phyloP scores from a whole-genome alignment of 2,113 vertebrate genomes.

The Chlorocebus sabaeus region DNA sequence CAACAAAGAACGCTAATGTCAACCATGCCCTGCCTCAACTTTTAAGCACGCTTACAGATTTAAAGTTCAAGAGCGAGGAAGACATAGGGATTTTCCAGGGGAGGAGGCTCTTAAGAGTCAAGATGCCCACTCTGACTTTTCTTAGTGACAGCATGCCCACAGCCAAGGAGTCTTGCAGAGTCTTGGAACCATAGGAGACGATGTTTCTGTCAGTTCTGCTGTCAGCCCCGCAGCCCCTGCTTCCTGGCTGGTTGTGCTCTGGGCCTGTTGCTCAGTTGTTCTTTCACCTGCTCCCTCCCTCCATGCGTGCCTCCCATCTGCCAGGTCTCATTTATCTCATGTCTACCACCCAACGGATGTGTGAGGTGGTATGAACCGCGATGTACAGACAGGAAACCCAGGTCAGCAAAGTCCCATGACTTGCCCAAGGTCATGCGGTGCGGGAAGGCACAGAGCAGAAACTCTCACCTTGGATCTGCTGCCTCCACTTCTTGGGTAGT shows the following conservation, averaged over 20 bases:
- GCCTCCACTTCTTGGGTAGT: neutral
- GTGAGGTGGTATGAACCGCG: neutral
- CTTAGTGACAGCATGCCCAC: neutral
- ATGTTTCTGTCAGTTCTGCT: neutral
- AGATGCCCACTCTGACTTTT: neutral
- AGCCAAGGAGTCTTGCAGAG: neutral
- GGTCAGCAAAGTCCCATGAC: neutral
- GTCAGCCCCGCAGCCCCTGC: neutral
- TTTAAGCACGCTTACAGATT: neutral
- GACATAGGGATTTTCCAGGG: neutral
- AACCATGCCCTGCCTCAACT: neutral
- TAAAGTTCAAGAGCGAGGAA: neutral
- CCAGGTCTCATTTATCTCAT: neutral
- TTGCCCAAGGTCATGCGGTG: neutral
- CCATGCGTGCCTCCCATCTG: no score
- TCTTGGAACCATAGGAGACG: neutral
- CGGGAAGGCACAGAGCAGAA: neutral
- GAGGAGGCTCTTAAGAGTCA: neutral
- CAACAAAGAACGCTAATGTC: accelerated
- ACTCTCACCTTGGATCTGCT: neutral
- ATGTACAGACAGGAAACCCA: neutral
- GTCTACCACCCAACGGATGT: neutral
- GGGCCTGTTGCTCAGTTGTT: neutral
- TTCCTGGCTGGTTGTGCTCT: neutral
- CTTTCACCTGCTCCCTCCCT: neutral